Base-by-base conservation (phyloP, 2,797 vertebrate species). In the Atherinosoma microstoma region DNA sequence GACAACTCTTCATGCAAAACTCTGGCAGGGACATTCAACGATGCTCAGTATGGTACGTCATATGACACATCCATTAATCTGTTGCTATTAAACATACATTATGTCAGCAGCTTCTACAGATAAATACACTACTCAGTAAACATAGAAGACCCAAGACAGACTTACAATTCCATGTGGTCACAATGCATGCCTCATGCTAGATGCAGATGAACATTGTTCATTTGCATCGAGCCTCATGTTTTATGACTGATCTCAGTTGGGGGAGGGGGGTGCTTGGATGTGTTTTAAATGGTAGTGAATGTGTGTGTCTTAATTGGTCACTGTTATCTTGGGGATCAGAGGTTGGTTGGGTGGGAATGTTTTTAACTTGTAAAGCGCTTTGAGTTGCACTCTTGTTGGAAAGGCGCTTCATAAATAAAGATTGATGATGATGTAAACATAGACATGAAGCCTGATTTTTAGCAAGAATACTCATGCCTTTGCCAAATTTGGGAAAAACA, bases 1-100 rank as follows among this genome's bases (percentile, higher is more conserved):
- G 97, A 99, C 91, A 97, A 97, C 89, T 98, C 98, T 0, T 99
- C 97, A 0, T 99, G 98, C 89, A 97, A 94, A 90, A 97, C 96
- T 32, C 86, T 96, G 85, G 85, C 94, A 30, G 98, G 98, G 61
- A 96, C 96, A 84, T 99, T 99, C 93, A 98, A 96, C 85, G 97
- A 95, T 58, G 96, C 96, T 82, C 97, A 88, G 82, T 99, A 99
- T 64, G 98, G 98, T 99, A 91, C 91, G 93, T 79, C 70, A 24
- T 13, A 61, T 82, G 53, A 64, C 69, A 68, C n/a, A 4, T 40
- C 70, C 49, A 67, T 35, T 77, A 58, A 18, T 47, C 35, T 36
- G 51, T 57, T 64, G n/a, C 8, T 22, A 2, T 24, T 64, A 64
- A 49, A 78, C 38, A 57, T 24, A 53, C 61, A 47, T 57, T 13